phyloP scores from a whole-genome alignment of 2,888 invertebrate genomes.

The Chymomyza fuscimana region DNA sequence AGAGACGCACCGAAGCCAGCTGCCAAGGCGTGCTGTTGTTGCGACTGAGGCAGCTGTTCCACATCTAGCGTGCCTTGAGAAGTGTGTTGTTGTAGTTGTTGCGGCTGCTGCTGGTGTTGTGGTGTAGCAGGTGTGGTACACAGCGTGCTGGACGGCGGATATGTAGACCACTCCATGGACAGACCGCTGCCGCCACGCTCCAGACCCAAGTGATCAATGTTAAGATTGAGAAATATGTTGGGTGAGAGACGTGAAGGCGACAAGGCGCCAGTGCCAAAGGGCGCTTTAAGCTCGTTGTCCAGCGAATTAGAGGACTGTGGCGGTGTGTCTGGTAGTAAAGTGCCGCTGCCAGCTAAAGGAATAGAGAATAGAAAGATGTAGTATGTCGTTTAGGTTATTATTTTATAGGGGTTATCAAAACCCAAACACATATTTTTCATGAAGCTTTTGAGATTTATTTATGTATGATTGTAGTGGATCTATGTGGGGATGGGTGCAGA shows the following conservation, averaged over 20 bases:
- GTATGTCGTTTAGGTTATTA: background rate
- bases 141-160: constrained; percentile 46
- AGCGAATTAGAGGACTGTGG: constrained; percentile 77
- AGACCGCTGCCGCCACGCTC: constrained; percentile 77
- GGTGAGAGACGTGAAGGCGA: constrained; percentile 79
- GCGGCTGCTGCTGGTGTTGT: constrained; percentile 35
- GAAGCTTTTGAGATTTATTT: too few relatives aligned
- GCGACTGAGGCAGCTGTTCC: constrained; percentile 36
- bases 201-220: constrained; percentile 78
- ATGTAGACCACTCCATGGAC: constrained; percentile 79
- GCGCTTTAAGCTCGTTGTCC: constrained; percentile 77
- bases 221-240: constrained; percentile 79
- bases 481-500: too few relatives aligned
- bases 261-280: constrained; percentile 59
- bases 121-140: constrained; percentile 36
- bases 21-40: constrained; percentile 31
- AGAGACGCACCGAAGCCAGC: constrained; percentile 42
- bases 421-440: too few relatives aligned
- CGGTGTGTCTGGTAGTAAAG: constrained; percentile 76
- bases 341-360: constrained; percentile 69
- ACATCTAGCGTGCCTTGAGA: constrained; percentile 31
- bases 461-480: too few relatives aligned
- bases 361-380: background rate
- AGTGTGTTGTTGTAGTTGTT: constrained; percentile 37
- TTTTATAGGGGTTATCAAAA: background rate